Conservation (phyloP, 2,797 vertebrate species). For the Benthosema pterotum region DNA sequence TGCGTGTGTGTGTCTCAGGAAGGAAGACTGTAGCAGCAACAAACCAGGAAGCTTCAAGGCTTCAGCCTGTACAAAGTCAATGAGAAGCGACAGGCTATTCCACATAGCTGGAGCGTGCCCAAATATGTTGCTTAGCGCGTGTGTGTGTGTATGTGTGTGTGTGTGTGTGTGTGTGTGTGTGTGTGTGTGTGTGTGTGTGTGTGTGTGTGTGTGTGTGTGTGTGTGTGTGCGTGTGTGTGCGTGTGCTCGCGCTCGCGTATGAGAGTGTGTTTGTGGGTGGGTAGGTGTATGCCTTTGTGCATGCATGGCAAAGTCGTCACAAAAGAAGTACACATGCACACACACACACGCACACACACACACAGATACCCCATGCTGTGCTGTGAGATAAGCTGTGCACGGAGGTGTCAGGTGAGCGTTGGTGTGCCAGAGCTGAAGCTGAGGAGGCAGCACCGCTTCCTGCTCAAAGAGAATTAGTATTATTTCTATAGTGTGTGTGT, state of each 20-base stretch:
- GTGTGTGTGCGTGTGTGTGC: slow-evolving; percentile 11
- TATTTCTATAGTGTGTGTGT: too few species aligned
- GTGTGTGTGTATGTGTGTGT: slow-evolving; percentile 12
- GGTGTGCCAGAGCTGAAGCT: slow-evolving; percentile 34
- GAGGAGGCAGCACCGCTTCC: slow-evolving; percentile 12
- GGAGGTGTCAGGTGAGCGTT: slow-evolving; percentile 41
- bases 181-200: too few species aligned
- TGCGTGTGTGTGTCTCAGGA: not conserved
- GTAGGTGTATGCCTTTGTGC: slow-evolving; percentile 3
- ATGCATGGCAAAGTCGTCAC: slow-evolving; percentile 18
- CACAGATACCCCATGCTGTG: slow-evolving; percentile 28
- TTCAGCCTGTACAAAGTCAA: too few species aligned
- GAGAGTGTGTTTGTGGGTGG: slow-evolving; percentile 6
- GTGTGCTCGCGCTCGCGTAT: too few species aligned
- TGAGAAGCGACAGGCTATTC: too few species aligned
- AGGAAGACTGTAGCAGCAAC: too few species aligned
- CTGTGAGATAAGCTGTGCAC: slow-evolving; percentile 42
- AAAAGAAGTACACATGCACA: slow-evolving; percentile 9
- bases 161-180: too few species aligned
- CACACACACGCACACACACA: slow-evolving; percentile 30
- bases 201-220: not conserved
- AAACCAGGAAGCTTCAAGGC: too few species aligned
- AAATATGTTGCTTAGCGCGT: too few species aligned
- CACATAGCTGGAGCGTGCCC: too few species aligned
- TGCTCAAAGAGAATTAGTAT: slow-evolving; percentile 15